Evolutionary conservation across 2,888 invertebrate species (phyloP), one percentile per base, ranked within the genome.

Genomic region (Clusia tigrina): DNA sequence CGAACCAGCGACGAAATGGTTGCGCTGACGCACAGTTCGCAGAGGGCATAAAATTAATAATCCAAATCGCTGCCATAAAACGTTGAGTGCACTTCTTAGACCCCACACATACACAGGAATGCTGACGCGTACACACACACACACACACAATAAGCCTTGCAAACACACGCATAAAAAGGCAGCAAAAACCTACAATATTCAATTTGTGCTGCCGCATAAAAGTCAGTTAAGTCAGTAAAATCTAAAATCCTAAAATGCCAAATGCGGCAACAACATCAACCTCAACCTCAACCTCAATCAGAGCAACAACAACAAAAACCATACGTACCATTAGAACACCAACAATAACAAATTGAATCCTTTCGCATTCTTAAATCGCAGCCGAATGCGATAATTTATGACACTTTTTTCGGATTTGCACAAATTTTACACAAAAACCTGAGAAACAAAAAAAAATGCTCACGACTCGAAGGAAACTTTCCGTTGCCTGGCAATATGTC

Each of bases 321-420:
- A n/a, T n/a, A n/a, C n/a, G n/a, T n/a, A n/a, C n/a, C n/a, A n/a
- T n/a, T n/a, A n/a, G n/a, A n/a, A n/a, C n/a, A n/a, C n/a, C n/a
- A n/a, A n/a, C n/a, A n/a, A n/a, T n/a, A n/a, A n/a, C n/a, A n/a
- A n/a, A n/a, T n/a, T n/a, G n/a, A n/a, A n/a, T n/a, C n/a, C n/a
- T n/a, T n/a, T n/a, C n/a, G n/a, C n/a, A n/a, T n/a, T n/a, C n/a
- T n/a, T 51, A 60, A 42, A 51, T 17, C 60, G 9, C 58, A 55
- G 22, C 64, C 61, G 64, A 64, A 58, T 52, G 65, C 60, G 46
- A 58, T 65, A 65, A 66, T 42, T 61, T 57, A 66, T 60, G 64
- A 65, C 65, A 32, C 66, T 61, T 61, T 66, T 60, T 60, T 60
- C 56, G 55, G 55, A 60, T 24, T 63, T 60, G 70, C 68, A 66